Base-by-base conservation (phyloP, 2,113 vertebrate genomes). In the Vidua macroura region DNA sequence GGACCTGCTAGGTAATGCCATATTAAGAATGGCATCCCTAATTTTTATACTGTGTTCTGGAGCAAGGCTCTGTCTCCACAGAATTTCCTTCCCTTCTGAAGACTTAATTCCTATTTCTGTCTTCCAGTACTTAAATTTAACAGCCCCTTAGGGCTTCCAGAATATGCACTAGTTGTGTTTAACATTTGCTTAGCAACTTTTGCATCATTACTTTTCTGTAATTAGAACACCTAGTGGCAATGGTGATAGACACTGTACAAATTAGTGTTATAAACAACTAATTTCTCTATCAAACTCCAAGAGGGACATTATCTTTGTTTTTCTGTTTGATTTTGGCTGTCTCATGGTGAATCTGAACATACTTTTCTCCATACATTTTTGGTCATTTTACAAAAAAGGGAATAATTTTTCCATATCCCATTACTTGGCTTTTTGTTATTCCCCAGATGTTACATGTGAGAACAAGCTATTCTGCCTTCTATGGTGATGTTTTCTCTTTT, bases 161-260 rank as follows among this genome's bases (percentile, higher is more conserved):
- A 95, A 69, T 53, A 74, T 31, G n/a, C 14, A 55, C n/a, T 53
- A 35, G 55, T 60, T 96, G 87, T 76, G 49, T 75, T 95, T 84
- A 92, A 76, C 66, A 82, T 82, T 91, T 89, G 28, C 52, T 85
- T 86, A 91, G 91, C 49, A 84, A 56, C 56, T 86, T 95, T 77
- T 84, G 41, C 87, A 78, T 81, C 66, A 67, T 94, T 88, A 93
- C 44, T 78, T 92, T 68, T 89, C 89, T 59, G 60, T 91, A 92
- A 85, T 89, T 93, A 85, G 70, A 93, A 75, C 81, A 95, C 49
- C 53, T 91, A 79, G 49, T 82, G 74, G n/a, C 39, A 87, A 20
- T 63, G 37, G 66, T 58, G 81, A 53, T 73, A 89, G 43, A 66
- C 13, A 30, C 25, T 21, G 16, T 22, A 74, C 20, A 88, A 66